These are phyloP conservation scores for Chionomys nivalis DNA, from an alignment of 2,113 vertebrate genomes.

Conservation along the genomic window DNA sequence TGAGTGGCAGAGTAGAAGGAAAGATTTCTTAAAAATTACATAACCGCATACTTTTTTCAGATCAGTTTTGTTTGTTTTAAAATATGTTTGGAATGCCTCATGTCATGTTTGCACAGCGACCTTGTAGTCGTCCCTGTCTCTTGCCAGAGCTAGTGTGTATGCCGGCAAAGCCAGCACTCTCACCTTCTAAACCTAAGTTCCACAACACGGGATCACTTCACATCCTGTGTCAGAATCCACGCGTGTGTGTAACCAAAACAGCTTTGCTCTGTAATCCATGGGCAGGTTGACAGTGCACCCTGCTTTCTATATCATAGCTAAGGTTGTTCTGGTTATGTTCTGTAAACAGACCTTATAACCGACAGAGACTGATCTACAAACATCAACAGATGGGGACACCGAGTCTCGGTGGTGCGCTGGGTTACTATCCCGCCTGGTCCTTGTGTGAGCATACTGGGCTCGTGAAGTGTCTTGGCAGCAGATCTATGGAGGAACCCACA, in stretches of 20 bases:
- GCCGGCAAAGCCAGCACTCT: not conserved
- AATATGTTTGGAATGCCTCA: not conserved
- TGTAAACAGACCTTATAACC: not conserved
- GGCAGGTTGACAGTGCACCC: not conserved
- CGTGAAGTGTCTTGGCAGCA: fast-evolving
- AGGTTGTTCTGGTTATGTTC: not conserved
- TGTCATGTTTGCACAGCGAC: not conserved
- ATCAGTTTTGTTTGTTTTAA: not conserved
- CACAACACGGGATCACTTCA: not conserved
- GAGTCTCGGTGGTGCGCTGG: not conserved
- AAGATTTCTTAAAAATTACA: not conserved
- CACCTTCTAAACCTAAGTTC: not conserved
- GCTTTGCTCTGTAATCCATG: not conserved
- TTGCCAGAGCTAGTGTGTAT: not conserved
- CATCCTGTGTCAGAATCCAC: not conserved
- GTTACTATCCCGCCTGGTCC: not conserved
- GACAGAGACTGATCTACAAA: not conserved
- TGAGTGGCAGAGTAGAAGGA: not conserved
- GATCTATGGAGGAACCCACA: not conserved
- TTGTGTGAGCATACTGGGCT: not conserved
- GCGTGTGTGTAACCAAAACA: not conserved
- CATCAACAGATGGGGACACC: not conserved
- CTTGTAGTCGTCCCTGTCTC: not conserved
- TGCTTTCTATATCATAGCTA: not conserved
- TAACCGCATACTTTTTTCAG: not conserved